Evolutionary conservation across 2,797 vertebrate genomes (phyloP), one percentile per base, ranked within the genome.

Genomic region (Oophaga sylvatica): DNA sequence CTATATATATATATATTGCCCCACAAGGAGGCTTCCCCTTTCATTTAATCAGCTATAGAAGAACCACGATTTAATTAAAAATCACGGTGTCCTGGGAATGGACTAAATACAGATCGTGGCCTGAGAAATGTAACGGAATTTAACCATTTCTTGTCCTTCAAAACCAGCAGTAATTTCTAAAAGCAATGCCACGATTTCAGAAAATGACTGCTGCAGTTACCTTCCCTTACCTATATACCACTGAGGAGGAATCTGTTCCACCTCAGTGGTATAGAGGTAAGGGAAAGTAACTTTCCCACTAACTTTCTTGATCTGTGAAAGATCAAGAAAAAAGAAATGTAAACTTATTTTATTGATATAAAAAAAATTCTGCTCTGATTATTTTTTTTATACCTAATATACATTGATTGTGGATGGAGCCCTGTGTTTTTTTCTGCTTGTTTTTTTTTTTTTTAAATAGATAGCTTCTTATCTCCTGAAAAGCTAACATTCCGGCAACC

Each of bases 11-110:
- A 62, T 57, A 56, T 83, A 35, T 12, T 75, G 70, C 70, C 82
- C 57, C 82, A 76, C n/a, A n/a, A 63, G 59, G 57, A 84, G 16
- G 9, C 2, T 73, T 75, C 31, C 22, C 19, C 53, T 63, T 35
- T 76, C 76, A 84, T 84, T 75, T 84, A 76, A 76, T 84, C 83
- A 76, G 41, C 22, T 20, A n/a, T 45, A 83, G 68, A 83, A 60
- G 81, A 20, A 62, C 2, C 70, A 17, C 31, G 70, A 84, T 84
- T 84, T 84, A 84, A 75, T 84, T 84, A 75, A 84, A 84, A 63
- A 76, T 60, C 57, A 63, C 1, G 9, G 31, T 10, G 60, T 76
- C 70, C 12, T 10, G 57, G 35, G 71, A 84, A 60, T 26, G 29
- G 71, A 53, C 79, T 65, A 48, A 48, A 76, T 75, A 29, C 83